Evolutionary conservation across 2,113 vertebrate genomes (phyloP), one percentile per base, ranked within the genome.

Genomic region (Peucedramus taeniatus): DNA sequence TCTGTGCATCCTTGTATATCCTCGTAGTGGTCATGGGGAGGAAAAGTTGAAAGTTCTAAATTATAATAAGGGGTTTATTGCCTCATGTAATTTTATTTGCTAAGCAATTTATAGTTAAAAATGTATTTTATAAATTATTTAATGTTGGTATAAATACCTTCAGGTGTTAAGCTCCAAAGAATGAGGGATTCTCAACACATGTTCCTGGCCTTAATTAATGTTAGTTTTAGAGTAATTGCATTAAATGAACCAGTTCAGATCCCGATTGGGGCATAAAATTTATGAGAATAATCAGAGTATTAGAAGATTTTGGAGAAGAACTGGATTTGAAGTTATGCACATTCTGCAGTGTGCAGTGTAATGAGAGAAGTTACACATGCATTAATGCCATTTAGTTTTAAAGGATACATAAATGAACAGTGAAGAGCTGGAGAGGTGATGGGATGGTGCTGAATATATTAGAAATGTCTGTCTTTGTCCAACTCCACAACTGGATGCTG

Each of bases 381-480:
- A 37, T 71, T 80, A 65, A 40, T 65, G 51, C n/a, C 8, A n/a
- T 68, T 53, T 47, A 88, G 9, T 76, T 72, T 95, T 92, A 78
- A 85, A 40, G 28, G 28, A 18, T n/a, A n/a, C n/a, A n/a, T n/a
- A 76, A 70, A 60, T 75, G 42, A 57, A 61, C 35, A 20, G 5
- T 51, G 50, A 70, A 56, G 37, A 57, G 20, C 40, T 59, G 74
- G 10, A 27, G 9, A 87, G 7, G 24, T 70, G 40, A 39, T 72
- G n/a, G 18, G 47, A 49, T 49, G 28, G 9, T 57, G 13, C 21
- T 83, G 65, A 45, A 57, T 90, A 1, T 88, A 30, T 94, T 79
- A 79, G 65, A 70, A 40, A 17, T 47, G 16, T 14, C 65, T 83
- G 21, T 47, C 23, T 86, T 90, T 94, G 35, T 93, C 83, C 92